phyloP scores from a whole-genome alignment of 92 coral and sea anemone genomes.

The Pocillopora grandis region DNA sequence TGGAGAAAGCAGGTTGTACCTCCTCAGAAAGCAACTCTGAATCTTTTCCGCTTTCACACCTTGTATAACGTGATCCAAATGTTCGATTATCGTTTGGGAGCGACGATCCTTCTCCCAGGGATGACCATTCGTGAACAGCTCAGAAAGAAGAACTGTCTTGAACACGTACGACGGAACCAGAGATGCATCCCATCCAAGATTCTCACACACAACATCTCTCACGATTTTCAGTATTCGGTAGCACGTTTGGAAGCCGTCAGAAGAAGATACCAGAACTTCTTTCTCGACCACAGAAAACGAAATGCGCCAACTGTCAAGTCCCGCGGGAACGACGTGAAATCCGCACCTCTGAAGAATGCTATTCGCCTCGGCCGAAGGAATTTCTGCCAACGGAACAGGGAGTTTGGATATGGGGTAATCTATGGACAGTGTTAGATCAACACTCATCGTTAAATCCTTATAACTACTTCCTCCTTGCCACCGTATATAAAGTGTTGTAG shows the following conservation, averaged over 20 bases:
- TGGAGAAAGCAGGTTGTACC: constrained; percentile 12
- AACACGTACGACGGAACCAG: constrained; percentile 41
- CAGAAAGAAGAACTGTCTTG: constrained; percentile 19
- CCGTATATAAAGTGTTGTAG: constrained; percentile 22
- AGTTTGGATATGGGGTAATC: constrained; percentile 32
- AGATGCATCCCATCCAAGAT: constrained; percentile 20
- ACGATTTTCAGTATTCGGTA: constrained; percentile 24
- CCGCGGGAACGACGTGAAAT: constrained; percentile 42
- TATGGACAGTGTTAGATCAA: constrained; percentile 33
- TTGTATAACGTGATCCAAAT: background rate
- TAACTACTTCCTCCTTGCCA: constrained; percentile 34
- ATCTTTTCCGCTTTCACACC: constrained; percentile 1
- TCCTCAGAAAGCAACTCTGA: background rate
- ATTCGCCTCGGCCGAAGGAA: background rate
- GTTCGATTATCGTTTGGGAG: background rate
- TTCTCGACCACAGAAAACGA: constrained; percentile 41
- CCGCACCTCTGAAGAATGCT: background rate
- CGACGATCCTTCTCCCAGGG: background rate
- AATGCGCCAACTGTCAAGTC: constrained; percentile 34
- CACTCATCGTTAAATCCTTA: constrained; percentile 5
- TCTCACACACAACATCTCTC: constrained; percentile 13
- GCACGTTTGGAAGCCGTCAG: constrained; percentile 31
- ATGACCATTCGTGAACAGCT: background rate
- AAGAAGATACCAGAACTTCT: constrained; percentile 8
- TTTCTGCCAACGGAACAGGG: constrained; percentile 22